These are phyloP conservation scores for Euwallacea fornicatus DNA, from an alignment of 1,140 invertebrate species.

Conservation along the genomic window DNA sequence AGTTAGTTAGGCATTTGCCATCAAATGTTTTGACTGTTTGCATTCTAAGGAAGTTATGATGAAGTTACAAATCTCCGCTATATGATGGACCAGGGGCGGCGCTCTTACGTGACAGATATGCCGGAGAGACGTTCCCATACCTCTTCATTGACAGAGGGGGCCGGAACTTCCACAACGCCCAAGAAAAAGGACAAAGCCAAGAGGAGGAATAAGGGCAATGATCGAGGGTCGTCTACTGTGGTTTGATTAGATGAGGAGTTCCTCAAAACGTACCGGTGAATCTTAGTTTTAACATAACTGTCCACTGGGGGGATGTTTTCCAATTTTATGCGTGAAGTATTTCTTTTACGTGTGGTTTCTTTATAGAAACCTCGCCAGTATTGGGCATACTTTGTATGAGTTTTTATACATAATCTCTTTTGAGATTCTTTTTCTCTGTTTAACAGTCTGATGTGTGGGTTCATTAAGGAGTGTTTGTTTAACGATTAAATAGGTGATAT, in stretches of 20 bases:
- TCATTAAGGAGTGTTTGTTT: no score
- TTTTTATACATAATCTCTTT: no score
- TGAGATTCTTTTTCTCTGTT: no score
- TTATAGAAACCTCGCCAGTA: no score
- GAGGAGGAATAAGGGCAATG: slow-evolving; percentile 45
- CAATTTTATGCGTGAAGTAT: no score
- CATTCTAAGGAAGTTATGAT: slow-evolving; percentile 42
- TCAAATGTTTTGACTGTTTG: neutral
- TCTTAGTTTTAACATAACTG: no score
- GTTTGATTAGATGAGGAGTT: slow-evolving; percentile 10
- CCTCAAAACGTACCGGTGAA: no score
- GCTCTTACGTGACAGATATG: slow-evolving; percentile 33
- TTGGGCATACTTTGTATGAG: no score
- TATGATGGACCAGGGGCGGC: slow-evolving; percentile 29
- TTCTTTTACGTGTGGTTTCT: no score
- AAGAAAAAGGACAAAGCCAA: slow-evolving; percentile 47
- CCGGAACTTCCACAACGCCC: slow-evolving; percentile 39
- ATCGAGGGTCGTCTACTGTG: slow-evolving; percentile 42
- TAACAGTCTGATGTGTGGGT: no score
- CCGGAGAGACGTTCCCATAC: slow-evolving; percentile 46
- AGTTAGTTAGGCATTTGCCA: neutral
- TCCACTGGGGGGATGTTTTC: no score
- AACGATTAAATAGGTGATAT: no score
- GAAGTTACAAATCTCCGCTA: slow-evolving; percentile 46
- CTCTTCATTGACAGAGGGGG: slow-evolving; percentile 45